These are phyloP conservation scores for Microcebus tavaratra DNA, from an alignment of 2,113 vertebrate species.

Conservation along the genomic window DNA sequence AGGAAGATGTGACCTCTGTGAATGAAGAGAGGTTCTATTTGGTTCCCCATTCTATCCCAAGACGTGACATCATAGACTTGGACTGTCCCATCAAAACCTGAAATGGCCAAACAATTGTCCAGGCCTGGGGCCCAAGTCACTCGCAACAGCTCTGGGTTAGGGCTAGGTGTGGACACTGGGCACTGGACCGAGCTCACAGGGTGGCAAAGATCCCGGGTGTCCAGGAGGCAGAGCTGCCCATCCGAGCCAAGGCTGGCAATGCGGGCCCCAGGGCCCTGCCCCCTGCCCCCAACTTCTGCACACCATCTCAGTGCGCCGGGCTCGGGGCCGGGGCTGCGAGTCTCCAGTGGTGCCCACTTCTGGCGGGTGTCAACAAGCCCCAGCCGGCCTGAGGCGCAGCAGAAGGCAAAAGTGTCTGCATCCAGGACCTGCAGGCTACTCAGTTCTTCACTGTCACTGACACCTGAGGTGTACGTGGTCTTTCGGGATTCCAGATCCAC, in stretches of 20 bases:
- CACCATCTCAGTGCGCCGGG: conserved; percentile 79
- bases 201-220: conserved; percentile 81
- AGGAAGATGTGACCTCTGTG: no score
- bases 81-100: no score
- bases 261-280: conserved; percentile 56
- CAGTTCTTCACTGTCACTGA: conserved; percentile 77
- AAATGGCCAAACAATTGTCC: conserved; percentile 85
- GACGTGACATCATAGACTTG: no score
- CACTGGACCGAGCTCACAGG: conserved; percentile 81
- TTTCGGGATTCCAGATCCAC: conserved; percentile 86
- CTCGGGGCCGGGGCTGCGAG: rapidly evolving
- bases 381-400: conserved; percentile 84
- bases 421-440: conserved; percentile 86
- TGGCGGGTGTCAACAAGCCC: conserved; percentile 87
- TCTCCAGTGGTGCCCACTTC: conserved; percentile 29
- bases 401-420: conserved; percentile 82
- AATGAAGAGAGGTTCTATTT: no score
- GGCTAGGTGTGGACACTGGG: conserved; percentile 16
- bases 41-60: no score
- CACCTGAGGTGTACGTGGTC: conserved; percentile 79
- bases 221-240: conserved; percentile 84
- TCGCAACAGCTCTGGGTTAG: conserved; percentile 75
- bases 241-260: conserved; percentile 85
- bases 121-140: conserved; percentile 91
- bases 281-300: conserved; percentile 67